Conservation (phyloP, 2,113 vertebrate genomes). For the Lagopus muta region DNA sequence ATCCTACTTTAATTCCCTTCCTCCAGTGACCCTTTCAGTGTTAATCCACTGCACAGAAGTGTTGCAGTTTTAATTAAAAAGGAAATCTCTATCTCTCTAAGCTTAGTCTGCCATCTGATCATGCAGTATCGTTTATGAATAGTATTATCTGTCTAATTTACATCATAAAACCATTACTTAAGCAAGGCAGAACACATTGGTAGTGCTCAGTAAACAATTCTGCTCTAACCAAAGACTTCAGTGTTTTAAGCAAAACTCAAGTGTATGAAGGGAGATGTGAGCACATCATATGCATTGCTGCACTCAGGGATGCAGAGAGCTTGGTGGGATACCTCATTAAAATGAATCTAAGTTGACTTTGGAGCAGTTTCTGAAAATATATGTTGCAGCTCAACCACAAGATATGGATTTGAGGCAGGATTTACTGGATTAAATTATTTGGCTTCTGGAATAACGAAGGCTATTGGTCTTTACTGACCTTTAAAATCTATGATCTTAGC, state of each 20-base stretch:
- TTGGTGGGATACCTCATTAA: neutral
- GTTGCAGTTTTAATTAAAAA: constrained; percentile 70
- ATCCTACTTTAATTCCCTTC: constrained; percentile 48
- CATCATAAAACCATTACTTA: constrained; percentile 41
- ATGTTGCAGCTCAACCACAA: neutral
- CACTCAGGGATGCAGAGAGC: neutral
- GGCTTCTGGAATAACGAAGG: neutral
- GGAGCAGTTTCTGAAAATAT: neutral
- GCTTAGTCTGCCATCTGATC: constrained; percentile 66
- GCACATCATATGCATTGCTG: neutral
- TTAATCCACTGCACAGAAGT: constrained; percentile 52
- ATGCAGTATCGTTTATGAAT: constrained; percentile 39
- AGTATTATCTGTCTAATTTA: constrained; percentile 67
- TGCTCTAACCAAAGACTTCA: neutral
- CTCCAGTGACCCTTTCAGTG: constrained; percentile 39
- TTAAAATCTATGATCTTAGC: constrained; percentile 26
- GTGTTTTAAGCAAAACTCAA: neutral
- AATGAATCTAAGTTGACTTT: neutral
- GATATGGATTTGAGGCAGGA: constrained; percentile 13
- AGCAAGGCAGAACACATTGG: neutral
- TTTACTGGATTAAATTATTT: constrained; percentile 39
- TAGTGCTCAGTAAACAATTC: neutral
- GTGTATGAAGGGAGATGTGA: neutral
- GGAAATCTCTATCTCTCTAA: constrained; percentile 53
- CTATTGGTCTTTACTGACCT: neutral